phyloP scores from a whole-genome alignment of 1,140 invertebrate genomes.

The Zaprionus inermis region DNA sequence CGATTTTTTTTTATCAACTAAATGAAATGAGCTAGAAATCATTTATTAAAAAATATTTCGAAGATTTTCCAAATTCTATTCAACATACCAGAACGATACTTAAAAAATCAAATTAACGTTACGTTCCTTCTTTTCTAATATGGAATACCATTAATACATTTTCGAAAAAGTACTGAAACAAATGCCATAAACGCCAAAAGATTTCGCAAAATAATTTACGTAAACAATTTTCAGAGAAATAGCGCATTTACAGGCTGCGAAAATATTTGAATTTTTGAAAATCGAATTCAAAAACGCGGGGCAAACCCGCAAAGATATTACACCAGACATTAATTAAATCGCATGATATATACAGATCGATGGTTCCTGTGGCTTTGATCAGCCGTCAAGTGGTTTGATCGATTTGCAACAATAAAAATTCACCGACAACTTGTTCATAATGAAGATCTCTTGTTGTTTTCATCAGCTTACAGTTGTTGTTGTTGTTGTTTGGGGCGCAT shows the following conservation, averaged over 20 bases:
- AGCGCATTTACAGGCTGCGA: slow-evolving; percentile 22
- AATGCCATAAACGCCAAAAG: slow-evolving; percentile 13
- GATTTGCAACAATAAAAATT: slow-evolving; percentile 76
- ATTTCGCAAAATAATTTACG: slow-evolving; percentile 13
- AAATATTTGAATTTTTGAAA: slow-evolving; percentile 28
- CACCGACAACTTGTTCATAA: slow-evolving; percentile 77
- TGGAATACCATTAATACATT: slow-evolving; percentile 1
- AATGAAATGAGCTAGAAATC: too few relatives aligned
- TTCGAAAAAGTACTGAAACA: slow-evolving; percentile 6
- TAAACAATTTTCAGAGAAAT: slow-evolving; percentile 23
- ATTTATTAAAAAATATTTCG: too few relatives aligned
- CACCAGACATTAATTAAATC: slow-evolving; percentile 62
- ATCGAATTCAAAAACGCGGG: slow-evolving; percentile 1
- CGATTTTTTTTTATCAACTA: background rate
- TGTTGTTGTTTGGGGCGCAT: slow-evolving; percentile 68
- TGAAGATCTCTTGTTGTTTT: slow-evolving; percentile 57
- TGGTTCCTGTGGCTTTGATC: slow-evolving; percentile 66
- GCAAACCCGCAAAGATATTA: slow-evolving; percentile 5
- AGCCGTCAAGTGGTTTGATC: slow-evolving; percentile 78
- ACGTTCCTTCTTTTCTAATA: background rate
- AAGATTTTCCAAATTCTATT: background rate
- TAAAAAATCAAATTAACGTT: background rate
- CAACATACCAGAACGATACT: background rate
- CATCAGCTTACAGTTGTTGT: slow-evolving; percentile 16
- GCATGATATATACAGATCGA: slow-evolving; percentile 63